phyloP scores from a whole-genome alignment of 2,888 invertebrate species.

The Idaea biselata region DNA sequence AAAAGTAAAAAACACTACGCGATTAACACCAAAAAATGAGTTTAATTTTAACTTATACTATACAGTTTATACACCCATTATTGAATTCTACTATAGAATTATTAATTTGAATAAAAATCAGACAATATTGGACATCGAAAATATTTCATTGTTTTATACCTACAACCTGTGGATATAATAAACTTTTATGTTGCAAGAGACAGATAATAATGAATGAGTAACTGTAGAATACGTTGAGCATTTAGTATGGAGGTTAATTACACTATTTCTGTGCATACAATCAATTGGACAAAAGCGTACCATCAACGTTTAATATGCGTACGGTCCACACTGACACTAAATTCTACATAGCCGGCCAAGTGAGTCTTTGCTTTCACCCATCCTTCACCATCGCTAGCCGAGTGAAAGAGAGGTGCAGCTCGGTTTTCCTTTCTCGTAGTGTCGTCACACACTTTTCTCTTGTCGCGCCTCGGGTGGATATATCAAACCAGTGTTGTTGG shows the following conservation, averaged over 20 bases:
- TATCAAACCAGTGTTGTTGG: conserved; percentile 66
- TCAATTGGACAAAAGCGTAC: conserved; percentile 24
- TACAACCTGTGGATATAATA: too few relatives aligned
- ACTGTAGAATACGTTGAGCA: not conserved
- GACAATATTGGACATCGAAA: too few relatives aligned
- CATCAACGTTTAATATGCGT: conserved; percentile 30
- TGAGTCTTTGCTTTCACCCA: conserved; percentile 58
- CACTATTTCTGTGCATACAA: conserved; percentile 32
- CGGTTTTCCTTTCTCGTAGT: conserved; percentile 72
- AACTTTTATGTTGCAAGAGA: not conserved
- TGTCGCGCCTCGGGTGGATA: conserved; percentile 49
- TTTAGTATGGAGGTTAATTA: conserved; percentile 23
- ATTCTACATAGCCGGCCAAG: conserved; percentile 71
- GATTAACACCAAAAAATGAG: too few relatives aligned
- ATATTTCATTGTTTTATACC: too few relatives aligned
- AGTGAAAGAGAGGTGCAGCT: conserved; percentile 53
- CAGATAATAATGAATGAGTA: not conserved
- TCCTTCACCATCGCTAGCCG: conserved; percentile 48
- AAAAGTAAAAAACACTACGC: too few relatives aligned
- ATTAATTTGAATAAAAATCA: too few relatives aligned
- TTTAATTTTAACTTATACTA: too few relatives aligned
- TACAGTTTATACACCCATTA: too few relatives aligned
- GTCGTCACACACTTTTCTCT: conserved; percentile 74
- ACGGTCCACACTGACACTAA: conserved; percentile 62
- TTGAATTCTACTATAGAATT: too few relatives aligned